Conservation (phyloP, 1,140 invertebrate genomes). For the Asbolus verrucosus region DNA sequence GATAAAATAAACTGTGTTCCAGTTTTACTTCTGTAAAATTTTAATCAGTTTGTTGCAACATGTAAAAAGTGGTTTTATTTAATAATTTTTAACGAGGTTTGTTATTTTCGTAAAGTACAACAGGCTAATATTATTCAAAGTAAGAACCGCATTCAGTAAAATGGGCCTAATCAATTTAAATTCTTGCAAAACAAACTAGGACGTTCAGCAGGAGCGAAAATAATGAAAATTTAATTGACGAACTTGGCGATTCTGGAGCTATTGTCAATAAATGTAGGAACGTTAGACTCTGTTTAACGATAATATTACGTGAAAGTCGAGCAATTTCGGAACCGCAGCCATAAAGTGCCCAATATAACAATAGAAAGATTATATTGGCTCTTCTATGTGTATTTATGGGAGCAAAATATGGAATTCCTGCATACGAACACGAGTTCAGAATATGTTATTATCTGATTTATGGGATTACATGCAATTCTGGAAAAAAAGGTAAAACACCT, state of each 20-base stretch:
- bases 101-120: background rate
- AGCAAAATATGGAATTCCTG: constrained; percentile 52
- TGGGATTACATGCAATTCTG: constrained; percentile 35
- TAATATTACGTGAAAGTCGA: constrained; percentile 39
- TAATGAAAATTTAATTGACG: constrained; percentile 46
- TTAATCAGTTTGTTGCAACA: constrained; percentile 12
- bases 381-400: constrained; percentile 50
- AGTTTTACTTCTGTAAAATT: background rate
- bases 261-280: constrained; percentile 39
- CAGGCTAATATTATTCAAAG: constrained; percentile 7
- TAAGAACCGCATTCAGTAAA: background rate
- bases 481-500: constrained; percentile 17
- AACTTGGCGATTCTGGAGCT: constrained; percentile 9
- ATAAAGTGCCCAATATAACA: constrained; percentile 55
- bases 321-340: constrained; percentile 42
- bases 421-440: constrained; percentile 35
- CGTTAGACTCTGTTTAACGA: constrained; percentile 35
- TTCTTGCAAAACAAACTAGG: background rate
- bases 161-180: constrained; percentile 2
- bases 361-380: constrained; percentile 55
- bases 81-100: background rate
- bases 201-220: background rate
- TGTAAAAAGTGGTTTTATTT: background rate
- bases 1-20: constrained; percentile 3
- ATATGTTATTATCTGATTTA: constrained; percentile 48